phyloP scores from a whole-genome alignment of 2,113 vertebrate genomes.

The Poeciliopsis retropinna region DNA sequence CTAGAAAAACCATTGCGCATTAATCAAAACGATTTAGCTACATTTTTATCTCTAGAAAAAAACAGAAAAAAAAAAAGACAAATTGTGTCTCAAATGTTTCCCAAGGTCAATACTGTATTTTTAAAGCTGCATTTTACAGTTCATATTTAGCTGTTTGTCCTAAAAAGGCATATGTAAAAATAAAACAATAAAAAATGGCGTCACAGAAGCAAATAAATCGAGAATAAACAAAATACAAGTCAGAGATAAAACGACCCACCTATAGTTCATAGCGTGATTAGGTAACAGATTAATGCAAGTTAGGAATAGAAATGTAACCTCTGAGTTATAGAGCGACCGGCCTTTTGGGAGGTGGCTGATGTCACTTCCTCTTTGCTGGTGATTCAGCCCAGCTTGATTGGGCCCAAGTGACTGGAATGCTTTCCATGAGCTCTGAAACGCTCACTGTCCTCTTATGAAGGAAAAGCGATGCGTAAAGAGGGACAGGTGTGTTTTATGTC shows the following conservation, averaged over 20 bases:
- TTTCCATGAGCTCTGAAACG: conserved; percentile 13
- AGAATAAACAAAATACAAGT: conserved; percentile 33
- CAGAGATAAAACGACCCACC: conserved; percentile 64
- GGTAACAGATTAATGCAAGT: conserved; percentile 70
- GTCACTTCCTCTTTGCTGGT: conserved; percentile 54
- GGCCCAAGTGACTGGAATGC: conserved; percentile 53
- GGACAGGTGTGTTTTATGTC: neutral
- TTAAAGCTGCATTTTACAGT: conserved; percentile 46
- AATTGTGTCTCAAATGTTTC: neutral
- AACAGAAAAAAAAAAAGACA: too few species aligned
- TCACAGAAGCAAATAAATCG: conserved; percentile 19
- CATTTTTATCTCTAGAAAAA: too few species aligned
- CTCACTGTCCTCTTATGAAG: neutral
- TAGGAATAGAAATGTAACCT: conserved; percentile 46
- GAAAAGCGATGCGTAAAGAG: conserved; percentile 1
- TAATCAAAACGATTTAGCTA: too few species aligned
- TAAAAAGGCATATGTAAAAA: conserved; percentile 35
- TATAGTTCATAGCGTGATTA: conserved; percentile 62
- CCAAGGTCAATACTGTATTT: neutral
- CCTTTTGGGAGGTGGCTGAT: neutral
- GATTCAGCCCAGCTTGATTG: conserved; percentile 46
- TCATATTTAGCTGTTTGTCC: conserved; percentile 20
- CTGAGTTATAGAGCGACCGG: conserved; percentile 25
- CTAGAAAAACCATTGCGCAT: too few species aligned
- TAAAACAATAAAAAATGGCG: conserved; percentile 29